Evolutionary conservation across 2,113 vertebrate genomes (phyloP).

Genomic region (Himantopus leucocephalus): DNA sequence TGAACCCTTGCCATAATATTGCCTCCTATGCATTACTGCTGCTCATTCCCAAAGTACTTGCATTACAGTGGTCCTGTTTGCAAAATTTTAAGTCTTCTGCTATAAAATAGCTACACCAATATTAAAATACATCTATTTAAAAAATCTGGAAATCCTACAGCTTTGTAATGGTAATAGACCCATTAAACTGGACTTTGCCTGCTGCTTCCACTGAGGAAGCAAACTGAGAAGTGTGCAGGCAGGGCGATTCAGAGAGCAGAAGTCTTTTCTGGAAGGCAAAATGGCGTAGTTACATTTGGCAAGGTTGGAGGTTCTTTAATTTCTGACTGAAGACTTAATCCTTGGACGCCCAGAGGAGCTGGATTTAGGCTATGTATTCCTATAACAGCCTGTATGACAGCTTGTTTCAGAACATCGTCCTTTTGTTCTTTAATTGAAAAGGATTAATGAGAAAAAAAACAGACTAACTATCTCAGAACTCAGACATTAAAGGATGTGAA

Average conservation of each 20-base stretch:
- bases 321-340: background rate
- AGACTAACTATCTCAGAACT: slow-evolving; percentile 24
- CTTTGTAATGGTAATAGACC: background rate
- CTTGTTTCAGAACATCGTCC: background rate
- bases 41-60: background rate
- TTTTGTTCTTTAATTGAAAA: background rate
- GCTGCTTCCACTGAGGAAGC: background rate
- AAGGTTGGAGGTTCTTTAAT: background rate
- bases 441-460: background rate
- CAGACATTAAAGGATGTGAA: background rate
- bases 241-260: background rate
- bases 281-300: background rate
- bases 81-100: background rate
- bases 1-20: background rate
- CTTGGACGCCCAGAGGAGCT: background rate
- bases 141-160: background rate
- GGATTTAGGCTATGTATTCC: background rate
- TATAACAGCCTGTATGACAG: background rate
- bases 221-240: background rate
- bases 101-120: background rate
- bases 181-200: background rate
- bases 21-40: background rate
- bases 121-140: background rate
- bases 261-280: background rate
- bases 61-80: background rate